Percentiles rank a stretch among this genome's conserved stretches.
These are phyloP conservation scores for Germaria angustata DNA, from an alignment of 2,888 invertebrate genomes.

Conservation along the genomic window DNA sequence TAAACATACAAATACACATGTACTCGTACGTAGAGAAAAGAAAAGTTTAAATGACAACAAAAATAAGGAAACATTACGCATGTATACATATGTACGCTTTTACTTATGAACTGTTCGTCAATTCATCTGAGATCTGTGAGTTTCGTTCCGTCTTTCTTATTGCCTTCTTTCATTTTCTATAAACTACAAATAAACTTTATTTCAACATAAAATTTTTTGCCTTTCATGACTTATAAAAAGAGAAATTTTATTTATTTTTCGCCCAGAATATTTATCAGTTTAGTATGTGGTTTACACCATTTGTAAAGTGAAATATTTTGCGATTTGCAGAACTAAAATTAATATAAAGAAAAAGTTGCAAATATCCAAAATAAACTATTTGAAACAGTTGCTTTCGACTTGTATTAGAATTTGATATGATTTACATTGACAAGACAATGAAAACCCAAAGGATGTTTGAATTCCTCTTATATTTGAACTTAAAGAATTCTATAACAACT, in stretches of 20 bases:
- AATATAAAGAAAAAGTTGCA: too few species aligned
- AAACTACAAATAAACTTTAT: conserved; percentile 55
- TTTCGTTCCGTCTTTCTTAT: not conserved
- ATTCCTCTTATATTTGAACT: too few species aligned
- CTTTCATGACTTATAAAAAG: conserved; percentile 40
- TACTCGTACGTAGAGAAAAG: not conserved
- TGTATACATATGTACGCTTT: conserved; percentile 16
- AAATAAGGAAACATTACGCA: not conserved
- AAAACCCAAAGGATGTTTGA: too few species aligned
- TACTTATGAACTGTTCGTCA: conserved; percentile 8
- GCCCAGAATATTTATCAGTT: not conserved
- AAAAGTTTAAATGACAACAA: not conserved
- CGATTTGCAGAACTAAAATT: too few species aligned
- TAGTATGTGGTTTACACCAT: conserved; percentile 1
- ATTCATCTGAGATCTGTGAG: not conserved
- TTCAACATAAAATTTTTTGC: conserved; percentile 4
- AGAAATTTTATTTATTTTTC: conserved; percentile 28
- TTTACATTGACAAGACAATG: too few species aligned
- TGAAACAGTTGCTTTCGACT: too few species aligned
- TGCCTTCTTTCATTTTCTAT: conserved; percentile 4
- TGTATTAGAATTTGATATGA: too few species aligned
- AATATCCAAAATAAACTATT: too few species aligned
- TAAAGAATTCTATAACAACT: too few species aligned
- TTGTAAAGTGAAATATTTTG: not conserved
- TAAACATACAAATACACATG: not conserved